A percentile compares a stretch with the other conserved stretches of the same genome.
Evolutionary conservation across 2,888 invertebrate species (phyloP).

Genomic region (Itoplectis maculator): DNA sequence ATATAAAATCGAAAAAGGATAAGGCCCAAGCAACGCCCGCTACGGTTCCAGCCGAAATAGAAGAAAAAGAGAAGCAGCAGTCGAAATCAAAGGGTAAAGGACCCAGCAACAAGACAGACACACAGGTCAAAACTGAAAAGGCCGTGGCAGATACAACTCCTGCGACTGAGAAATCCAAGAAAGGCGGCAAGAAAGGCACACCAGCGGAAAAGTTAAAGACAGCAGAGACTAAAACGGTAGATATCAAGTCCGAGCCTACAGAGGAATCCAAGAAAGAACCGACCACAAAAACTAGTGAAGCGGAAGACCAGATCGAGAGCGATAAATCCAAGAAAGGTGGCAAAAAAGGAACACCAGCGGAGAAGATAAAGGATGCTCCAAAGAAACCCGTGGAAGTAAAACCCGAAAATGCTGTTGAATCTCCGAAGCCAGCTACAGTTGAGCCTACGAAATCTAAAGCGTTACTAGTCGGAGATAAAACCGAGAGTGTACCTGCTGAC

Average conservation of each 20-base stretch:
- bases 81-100: slow-evolving; percentile 31
- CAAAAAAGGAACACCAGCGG: slow-evolving; percentile 39
- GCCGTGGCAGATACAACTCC: slow-evolving; percentile 19
- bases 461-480: slow-evolving; percentile 13
- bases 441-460: not conserved
- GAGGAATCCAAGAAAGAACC: not conserved
- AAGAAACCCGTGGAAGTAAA: slow-evolving; percentile 37
- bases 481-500: not conserved
- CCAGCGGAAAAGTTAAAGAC: slow-evolving; percentile 13
- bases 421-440: not conserved
- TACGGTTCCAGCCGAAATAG: not conserved
- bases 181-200: slow-evolving; percentile 51
- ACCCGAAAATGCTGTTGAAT: slow-evolving; percentile 28
- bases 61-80: slow-evolving; percentile 23
- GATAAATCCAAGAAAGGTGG: slow-evolving; percentile 49
- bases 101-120: slow-evolving; percentile 7
- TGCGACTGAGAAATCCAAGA: slow-evolving; percentile 32
- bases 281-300: not conserved
- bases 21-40: not conserved
- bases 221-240: slow-evolving; percentile 33
- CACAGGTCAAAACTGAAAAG: slow-evolving; percentile 13
- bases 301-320: slow-evolving; percentile 20
- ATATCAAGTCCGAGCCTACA: slow-evolving; percentile 21
- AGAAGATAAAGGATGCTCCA: slow-evolving; percentile 30
- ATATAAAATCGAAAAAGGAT: slow-evolving; percentile 28